Conservation (phyloP, 2,113 vertebrate genomes). For the Parotia lawesii region DNA sequence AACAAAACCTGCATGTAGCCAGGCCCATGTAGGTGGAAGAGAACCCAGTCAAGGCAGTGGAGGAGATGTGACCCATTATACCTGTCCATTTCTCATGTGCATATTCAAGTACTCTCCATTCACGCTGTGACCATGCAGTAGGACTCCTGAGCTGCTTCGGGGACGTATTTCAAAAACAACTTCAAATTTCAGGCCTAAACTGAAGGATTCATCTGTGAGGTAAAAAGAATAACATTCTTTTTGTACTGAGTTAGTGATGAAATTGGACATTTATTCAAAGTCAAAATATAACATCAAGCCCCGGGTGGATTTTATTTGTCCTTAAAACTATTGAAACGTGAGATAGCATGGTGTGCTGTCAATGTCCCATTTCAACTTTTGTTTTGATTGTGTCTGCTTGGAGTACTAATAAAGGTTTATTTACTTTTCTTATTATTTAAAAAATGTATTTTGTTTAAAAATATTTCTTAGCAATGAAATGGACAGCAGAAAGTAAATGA, state of each 20-base stretch:
- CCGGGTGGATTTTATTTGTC: neutral
- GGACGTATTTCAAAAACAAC: slow-evolving; percentile 90
- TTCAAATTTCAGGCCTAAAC: slow-evolving; percentile 85
- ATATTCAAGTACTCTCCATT: slow-evolving; percentile 82
- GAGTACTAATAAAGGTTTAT: neutral
- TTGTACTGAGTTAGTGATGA: neutral
- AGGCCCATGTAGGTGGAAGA: neutral
- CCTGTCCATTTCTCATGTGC: slow-evolving; percentile 84
- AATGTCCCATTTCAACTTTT: neutral
- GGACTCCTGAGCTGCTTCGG: slow-evolving; percentile 83
- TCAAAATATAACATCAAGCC: neutral
- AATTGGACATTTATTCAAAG: neutral
- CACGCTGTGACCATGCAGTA: slow-evolving; percentile 82
- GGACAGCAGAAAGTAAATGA: neutral
- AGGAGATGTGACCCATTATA: slow-evolving; percentile 34
- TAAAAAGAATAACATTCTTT: neutral
- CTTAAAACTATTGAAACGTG: neutral
- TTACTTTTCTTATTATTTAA: neutral
- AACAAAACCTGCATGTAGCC: neutral
- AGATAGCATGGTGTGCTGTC: neutral
- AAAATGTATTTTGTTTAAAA: neutral
- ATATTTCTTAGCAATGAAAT: neutral
- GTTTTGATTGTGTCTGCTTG: neutral
- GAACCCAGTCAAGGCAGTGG: neutral
- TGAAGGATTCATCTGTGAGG: slow-evolving; percentile 84